Percentiles rank a stretch among this genome's conserved stretches.
phyloP scores from a whole-genome alignment of 2,888 invertebrate genomes.

The Suillia variegata region DNA sequence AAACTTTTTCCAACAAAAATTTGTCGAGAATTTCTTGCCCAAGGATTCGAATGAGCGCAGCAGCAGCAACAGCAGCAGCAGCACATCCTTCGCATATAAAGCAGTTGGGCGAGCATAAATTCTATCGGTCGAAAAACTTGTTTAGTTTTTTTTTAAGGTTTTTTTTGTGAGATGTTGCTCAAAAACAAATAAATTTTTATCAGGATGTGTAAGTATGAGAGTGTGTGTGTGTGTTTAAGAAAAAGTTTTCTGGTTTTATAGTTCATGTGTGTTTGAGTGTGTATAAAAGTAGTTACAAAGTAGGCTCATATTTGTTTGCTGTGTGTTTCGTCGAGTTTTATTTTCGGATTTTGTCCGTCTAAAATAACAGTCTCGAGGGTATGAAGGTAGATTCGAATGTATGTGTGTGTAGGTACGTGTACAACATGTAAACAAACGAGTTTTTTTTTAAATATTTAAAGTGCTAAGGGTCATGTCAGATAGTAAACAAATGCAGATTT shows the following conservation, averaged over 20 bases:
- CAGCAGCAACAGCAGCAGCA: neutral
- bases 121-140: neutral
- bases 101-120: neutral
- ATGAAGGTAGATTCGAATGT: too few species aligned
- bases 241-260: too few species aligned
- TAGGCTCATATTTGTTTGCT: too few species aligned
- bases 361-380: too few species aligned
- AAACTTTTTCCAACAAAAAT: too few species aligned
- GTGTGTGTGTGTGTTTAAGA: conserved; percentile 2
- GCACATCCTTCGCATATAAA: neutral
- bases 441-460: conserved; percentile 14
- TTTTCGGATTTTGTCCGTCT: too few species aligned
- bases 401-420: neutral
- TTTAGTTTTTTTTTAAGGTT: neutral
- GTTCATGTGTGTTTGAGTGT: too few species aligned
- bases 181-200: conserved; percentile 16
- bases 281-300: too few species aligned
- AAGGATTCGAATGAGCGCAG: neutral
- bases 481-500: too few species aligned
- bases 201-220: neutral
- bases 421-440: neutral
- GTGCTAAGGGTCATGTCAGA: neutral
- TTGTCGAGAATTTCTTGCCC: conserved; percentile 1
- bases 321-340: too few species aligned
- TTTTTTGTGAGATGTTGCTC: neutral